phyloP scores from a whole-genome alignment of 2,797 vertebrate species.

The Mastacembelus armatus region DNA sequence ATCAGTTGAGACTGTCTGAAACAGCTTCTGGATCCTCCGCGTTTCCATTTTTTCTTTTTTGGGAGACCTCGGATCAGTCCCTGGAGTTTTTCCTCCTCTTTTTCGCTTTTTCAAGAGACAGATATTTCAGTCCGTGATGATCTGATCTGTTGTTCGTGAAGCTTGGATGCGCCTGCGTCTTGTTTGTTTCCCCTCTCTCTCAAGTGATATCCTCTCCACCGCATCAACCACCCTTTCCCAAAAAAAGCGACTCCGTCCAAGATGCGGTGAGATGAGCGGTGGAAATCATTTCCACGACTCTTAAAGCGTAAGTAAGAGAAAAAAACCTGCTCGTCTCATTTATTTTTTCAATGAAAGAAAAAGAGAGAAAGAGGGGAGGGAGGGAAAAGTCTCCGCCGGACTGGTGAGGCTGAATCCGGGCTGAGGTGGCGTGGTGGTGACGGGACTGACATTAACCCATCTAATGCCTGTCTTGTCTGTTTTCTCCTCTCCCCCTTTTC shows the following conservation, averaged over 20 bases:
- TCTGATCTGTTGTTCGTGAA: slow-evolving; percentile 84
- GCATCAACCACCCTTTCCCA: slow-evolving; percentile 74
- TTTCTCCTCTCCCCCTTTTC: slow-evolving; percentile 51
- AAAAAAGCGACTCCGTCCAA: slow-evolving; percentile 61
- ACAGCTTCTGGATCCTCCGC: slow-evolving; percentile 93
- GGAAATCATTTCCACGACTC: slow-evolving; percentile 70
- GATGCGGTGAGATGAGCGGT: slow-evolving; percentile 74
- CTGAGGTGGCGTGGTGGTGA: slow-evolving; percentile 91
- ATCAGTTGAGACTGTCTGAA: slow-evolving; percentile 99
- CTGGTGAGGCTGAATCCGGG: slow-evolving; percentile 86
- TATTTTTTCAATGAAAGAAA: slow-evolving; percentile 51
- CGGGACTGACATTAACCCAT: slow-evolving; percentile 90
- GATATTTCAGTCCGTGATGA: slow-evolving; percentile 84
- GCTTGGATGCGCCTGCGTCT: slow-evolving; percentile 84
- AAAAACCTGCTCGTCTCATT: slow-evolving; percentile 34
- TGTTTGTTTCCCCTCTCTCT: slow-evolving; percentile 75
- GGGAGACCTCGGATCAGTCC: slow-evolving; percentile 90
- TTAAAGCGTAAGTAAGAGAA: slow-evolving; percentile 75
- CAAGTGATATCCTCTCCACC: slow-evolving; percentile 73
- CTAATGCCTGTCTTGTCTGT: slow-evolving; percentile 85
- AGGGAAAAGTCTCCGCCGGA: slow-evolving; percentile 87
- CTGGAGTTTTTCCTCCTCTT: slow-evolving; percentile 84
- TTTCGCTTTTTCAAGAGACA: slow-evolving; percentile 62
- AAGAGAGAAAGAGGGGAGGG: slow-evolving; percentile 78
- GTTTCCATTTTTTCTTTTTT: slow-evolving; percentile 86